Evolutionary conservation across 2,888 invertebrate genomes (phyloP).

Genomic region (Tetragonisca angustula): DNA sequence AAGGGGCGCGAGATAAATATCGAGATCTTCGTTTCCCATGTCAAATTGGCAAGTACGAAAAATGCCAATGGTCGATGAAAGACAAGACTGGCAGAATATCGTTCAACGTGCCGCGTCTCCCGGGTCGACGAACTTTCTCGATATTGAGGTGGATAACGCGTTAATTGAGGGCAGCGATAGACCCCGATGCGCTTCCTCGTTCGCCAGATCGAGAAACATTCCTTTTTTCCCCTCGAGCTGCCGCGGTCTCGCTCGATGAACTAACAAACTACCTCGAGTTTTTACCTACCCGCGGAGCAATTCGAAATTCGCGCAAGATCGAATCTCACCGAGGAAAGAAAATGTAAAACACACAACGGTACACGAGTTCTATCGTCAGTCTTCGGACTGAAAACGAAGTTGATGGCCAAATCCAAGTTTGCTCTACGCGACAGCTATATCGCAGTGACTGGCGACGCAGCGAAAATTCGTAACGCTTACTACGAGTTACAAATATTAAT

Average conservation of each 20-base stretch:
- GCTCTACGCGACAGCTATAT: too few species aligned
- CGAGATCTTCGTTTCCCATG: background rate
- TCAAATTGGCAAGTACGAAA: background rate
- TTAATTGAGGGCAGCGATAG: slow-evolving; percentile 56
- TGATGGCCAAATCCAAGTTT: background rate
- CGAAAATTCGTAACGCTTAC: background rate
- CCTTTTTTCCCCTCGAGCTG: background rate
- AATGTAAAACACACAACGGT: too few species aligned
- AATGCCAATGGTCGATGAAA: background rate
- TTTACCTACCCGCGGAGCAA: background rate
- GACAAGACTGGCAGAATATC: background rate
- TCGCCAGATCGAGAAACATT: slow-evolving; percentile 24
- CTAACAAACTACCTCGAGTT: background rate
- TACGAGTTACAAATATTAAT: background rate
- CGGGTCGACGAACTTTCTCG: slow-evolving; percentile 50
- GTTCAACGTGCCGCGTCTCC: background rate
- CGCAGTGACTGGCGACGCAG: too few species aligned
- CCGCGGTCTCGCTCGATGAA: background rate
- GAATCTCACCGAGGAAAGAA: too few species aligned
- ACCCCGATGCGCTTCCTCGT: slow-evolving; percentile 31
- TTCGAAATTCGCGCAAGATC: too few species aligned
- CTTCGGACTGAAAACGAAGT: background rate
- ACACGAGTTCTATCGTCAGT: too few species aligned
- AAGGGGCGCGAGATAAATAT: background rate
- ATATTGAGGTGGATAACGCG: slow-evolving; percentile 54